Evolutionary conservation across 2,888 invertebrate species (phyloP).

Genomic region (Leucozona laternaria): DNA sequence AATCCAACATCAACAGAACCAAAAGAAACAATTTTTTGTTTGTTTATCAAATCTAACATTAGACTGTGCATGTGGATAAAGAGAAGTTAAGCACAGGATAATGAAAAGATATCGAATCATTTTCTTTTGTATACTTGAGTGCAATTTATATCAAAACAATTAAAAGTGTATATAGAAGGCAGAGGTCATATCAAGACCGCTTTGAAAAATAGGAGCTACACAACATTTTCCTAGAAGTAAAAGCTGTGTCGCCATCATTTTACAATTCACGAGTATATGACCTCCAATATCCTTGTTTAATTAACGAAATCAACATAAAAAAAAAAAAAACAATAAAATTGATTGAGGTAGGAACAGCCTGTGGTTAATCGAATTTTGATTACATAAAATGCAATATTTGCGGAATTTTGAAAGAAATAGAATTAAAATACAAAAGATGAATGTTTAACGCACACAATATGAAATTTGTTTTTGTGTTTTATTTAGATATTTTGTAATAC

Average conservation of each 20-base stretch:
- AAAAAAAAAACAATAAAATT: background rate
- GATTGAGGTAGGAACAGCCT: background rate
- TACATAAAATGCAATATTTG: slow-evolving; percentile 4
- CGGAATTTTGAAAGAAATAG: background rate
- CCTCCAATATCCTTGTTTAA: background rate
- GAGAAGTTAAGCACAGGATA: slow-evolving; percentile 23
- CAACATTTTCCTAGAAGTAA: too few relatives aligned
- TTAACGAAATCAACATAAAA: background rate
- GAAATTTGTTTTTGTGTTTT: slow-evolving; percentile 60
- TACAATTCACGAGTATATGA: background rate
- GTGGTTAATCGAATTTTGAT: slow-evolving; percentile 2
- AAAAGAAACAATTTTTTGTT: background rate
- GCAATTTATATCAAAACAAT: slow-evolving; percentile 30
- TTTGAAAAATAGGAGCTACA: background rate
- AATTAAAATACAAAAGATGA: slow-evolving; percentile 27
- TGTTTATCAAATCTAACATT: slow-evolving; percentile 24
- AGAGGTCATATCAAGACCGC: background rate
- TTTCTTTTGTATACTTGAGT: slow-evolving; percentile 38
- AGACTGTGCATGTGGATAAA: slow-evolving; percentile 27
- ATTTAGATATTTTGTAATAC: background rate
- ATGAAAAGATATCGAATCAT: slow-evolving; percentile 5
- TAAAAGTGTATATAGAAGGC: background rate
- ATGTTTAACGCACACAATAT: slow-evolving; percentile 44
- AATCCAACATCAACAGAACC: slow-evolving; percentile 21
- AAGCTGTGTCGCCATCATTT: background rate